phyloP scores from a whole-genome alignment of 1,140 invertebrate genomes.

The Aphidius gifuensis region DNA sequence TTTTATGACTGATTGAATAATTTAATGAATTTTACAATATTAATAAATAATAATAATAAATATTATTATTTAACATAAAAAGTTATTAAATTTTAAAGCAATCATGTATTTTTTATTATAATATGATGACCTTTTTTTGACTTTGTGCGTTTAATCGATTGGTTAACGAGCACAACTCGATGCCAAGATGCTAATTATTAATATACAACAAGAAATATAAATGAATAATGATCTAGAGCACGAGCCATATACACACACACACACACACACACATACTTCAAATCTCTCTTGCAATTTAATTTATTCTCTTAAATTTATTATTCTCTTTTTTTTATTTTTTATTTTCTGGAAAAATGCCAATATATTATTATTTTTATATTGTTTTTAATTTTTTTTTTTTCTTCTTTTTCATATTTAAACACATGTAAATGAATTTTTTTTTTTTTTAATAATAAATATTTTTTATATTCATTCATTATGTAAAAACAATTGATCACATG shows the following conservation, averaged over 20 bases:
- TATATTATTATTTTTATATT: not conserved
- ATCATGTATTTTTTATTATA: conserved; percentile 13
- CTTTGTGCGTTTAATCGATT: conserved; percentile 40
- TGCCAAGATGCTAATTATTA: conserved; percentile 41
- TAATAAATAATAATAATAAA: not conserved
- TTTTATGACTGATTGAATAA: conserved; percentile 1
- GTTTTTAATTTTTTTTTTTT: not conserved
- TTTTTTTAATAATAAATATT: too few relatives aligned
- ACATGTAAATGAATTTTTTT: too few relatives aligned
- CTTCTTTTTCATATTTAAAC: not conserved
- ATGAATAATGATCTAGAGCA: conserved; percentile 38
- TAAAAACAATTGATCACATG: too few relatives aligned
- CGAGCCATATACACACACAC: conserved; percentile 2
- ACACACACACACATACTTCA: not conserved
- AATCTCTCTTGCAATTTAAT: conserved; percentile 19
- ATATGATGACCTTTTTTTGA: conserved; percentile 30
- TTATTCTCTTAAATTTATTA: conserved; percentile 1
- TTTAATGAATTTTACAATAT: not conserved
- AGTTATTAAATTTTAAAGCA: conserved; percentile 14
- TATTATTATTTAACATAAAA: not conserved
- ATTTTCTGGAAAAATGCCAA: conserved; percentile 8
- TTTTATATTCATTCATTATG: too few relatives aligned
- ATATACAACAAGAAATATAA: conserved; percentile 36
- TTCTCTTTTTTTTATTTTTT: too few relatives aligned
- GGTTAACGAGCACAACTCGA: conserved; percentile 38